A percentile compares a stretch with the other conserved stretches of the same genome.
Evolutionary conservation across 2,113 vertebrate species (phyloP).

Genomic region (Boleophthalmus pectinirostris): DNA sequence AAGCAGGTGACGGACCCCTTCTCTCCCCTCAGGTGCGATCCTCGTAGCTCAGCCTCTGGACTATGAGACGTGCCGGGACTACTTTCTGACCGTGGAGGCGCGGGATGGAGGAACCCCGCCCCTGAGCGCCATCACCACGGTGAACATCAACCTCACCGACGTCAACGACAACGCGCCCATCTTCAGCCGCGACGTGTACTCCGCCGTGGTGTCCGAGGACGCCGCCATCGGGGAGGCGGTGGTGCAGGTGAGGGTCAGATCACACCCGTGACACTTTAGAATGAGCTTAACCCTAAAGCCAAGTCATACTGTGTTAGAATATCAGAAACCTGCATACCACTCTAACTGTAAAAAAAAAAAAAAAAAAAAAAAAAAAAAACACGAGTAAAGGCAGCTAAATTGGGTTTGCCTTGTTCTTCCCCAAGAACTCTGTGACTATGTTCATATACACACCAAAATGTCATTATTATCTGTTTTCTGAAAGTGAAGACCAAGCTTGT

Average conservation of each 20-base stretch:
- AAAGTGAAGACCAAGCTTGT: too few relatives aligned
- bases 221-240: slow-evolving; percentile 84
- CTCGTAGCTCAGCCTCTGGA: slow-evolving; percentile 85
- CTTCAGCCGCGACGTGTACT: slow-evolving; percentile 87
- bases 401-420: background rate
- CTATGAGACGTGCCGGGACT: slow-evolving; percentile 90
- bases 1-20: background rate
- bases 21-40: slow-evolving; percentile 81
- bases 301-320: background rate
- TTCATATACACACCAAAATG: too few relatives aligned
- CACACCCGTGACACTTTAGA: too few relatives aligned
- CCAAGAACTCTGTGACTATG: too few relatives aligned
- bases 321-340: background rate
- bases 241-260: slow-evolving; percentile 76
- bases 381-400: background rate
- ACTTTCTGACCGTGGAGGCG: slow-evolving; percentile 94
- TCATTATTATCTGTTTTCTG: too few relatives aligned
- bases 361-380: too few relatives aligned
- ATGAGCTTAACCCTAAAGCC: too few relatives aligned
- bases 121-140: slow-evolving; percentile 86
- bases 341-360: too few relatives aligned
- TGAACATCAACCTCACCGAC: slow-evolving; percentile 92
- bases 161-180: slow-evolving; percentile 92
- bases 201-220: slow-evolving; percentile 88
- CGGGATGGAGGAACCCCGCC: slow-evolving; percentile 90